Evolutionary conservation across 2,113 vertebrate genomes (phyloP).

Genomic region (Eudyptes chrysolophus): DNA sequence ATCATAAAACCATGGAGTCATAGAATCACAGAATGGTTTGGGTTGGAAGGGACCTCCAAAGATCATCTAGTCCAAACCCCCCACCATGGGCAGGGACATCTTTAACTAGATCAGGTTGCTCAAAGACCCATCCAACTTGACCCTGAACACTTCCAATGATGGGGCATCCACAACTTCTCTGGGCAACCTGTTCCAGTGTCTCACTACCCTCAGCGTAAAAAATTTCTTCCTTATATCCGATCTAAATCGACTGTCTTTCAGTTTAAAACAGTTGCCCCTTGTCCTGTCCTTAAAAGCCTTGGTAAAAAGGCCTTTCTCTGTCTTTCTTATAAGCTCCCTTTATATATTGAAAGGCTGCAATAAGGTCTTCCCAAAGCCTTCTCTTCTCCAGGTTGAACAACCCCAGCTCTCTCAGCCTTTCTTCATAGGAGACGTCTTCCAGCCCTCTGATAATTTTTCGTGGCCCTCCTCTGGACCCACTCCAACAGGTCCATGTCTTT

Average conservation of each 20-base stretch:
- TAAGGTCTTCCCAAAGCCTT: background rate
- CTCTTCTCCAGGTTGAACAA: background rate
- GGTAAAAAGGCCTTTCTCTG: background rate
- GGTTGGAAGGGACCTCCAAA: background rate
- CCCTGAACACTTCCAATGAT: background rate
- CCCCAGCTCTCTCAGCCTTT: background rate
- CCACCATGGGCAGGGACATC: background rate
- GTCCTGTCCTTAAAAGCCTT: background rate
- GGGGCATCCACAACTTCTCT: background rate
- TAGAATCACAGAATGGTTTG: background rate
- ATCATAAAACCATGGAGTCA: background rate
- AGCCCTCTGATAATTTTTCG: background rate
- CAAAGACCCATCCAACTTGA: background rate
- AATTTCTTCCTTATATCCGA: background rate
- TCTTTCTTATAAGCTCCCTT: background rate
- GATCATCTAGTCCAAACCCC: too few relatives aligned
- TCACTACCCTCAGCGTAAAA: background rate
- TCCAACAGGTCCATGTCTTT: background rate
- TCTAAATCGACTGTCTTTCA: background rate
- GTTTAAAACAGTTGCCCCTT: background rate
- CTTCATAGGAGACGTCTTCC: background rate
- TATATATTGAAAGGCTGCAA: background rate
- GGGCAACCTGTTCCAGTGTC: background rate
- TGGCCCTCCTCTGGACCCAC: background rate
- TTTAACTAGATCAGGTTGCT: background rate